These are phyloP conservation scores for Agrochola circellaris DNA, from an alignment of 2,888 invertebrate genomes.

Conservation along the genomic window DNA sequence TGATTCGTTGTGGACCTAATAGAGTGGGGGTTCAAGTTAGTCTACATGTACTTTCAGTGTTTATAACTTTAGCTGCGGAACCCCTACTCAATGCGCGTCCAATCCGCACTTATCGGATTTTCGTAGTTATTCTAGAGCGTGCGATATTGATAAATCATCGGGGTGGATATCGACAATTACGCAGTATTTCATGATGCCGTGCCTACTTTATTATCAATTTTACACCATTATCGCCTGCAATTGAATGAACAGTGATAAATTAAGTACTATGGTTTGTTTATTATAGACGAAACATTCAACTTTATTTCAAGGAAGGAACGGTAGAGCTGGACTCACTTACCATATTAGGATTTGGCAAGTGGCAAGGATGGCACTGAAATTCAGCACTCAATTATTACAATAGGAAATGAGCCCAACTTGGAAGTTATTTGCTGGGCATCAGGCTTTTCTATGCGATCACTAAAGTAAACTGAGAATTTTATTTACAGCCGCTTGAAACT, in stretches of 20 bases:
- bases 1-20: neutral
- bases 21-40: neutral
- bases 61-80: conserved; percentile 25
- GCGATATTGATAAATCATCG: conserved; percentile 52
- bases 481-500: neutral
- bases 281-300: conserved; percentile 12
- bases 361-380: neutral
- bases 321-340: neutral
- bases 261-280: conserved; percentile 26
- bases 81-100: conserved; percentile 5
- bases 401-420: neutral
- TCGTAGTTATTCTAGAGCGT: conserved; percentile 37
- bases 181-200: conserved; percentile 48
- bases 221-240: conserved; percentile 42
- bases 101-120: conserved; percentile 36
- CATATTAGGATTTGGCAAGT: neutral
- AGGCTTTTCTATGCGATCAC: neutral
- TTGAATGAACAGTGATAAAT: conserved; percentile 48
- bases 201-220: conserved; percentile 58
- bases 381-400: neutral
- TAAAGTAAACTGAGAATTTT: neutral
- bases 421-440: neutral
- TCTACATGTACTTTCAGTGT: neutral
- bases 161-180: conserved; percentile 54
- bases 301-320: neutral